Evolutionary conservation across 2,797 vertebrate genomes (phyloP).

Genomic region (Poeciliopsis presidionis): DNA sequence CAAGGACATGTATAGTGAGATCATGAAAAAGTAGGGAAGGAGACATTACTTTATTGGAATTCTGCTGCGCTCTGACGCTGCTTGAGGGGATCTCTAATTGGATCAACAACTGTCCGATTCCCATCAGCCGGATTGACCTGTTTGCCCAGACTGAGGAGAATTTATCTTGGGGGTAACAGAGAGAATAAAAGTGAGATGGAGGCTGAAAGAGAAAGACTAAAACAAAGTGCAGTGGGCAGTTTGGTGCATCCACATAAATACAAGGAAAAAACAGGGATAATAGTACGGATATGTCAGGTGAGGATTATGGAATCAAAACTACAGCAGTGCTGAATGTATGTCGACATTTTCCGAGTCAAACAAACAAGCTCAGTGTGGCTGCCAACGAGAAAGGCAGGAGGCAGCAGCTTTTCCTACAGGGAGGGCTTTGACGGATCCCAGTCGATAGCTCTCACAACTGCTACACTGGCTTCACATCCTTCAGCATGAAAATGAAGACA

Average conservation of each 20-base stretch:
- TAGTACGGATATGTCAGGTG: slow-evolving; percentile 23
- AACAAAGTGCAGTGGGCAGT: slow-evolving; percentile 9
- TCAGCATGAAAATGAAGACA: slow-evolving; percentile 73
- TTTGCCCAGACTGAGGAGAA: slow-evolving; percentile 57
- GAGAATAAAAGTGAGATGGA: slow-evolving; percentile 15
- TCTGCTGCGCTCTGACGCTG: slow-evolving; percentile 51
- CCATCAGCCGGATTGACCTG: slow-evolving; percentile 71
- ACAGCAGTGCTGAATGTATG: slow-evolving; percentile 4
- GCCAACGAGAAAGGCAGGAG: slow-evolving; percentile 38
- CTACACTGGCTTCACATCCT: slow-evolving; percentile 68
- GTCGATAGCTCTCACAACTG: slow-evolving; percentile 75
- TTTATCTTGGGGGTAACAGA: slow-evolving; percentile 59
- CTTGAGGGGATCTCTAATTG: slow-evolving; percentile 73
- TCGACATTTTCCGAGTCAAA: slow-evolving; percentile 48
- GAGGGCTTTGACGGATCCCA: slow-evolving; percentile 69
- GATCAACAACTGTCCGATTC: slow-evolving; percentile 78
- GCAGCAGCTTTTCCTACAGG: slow-evolving; percentile 55
- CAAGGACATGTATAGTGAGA: slow-evolving; percentile 47
- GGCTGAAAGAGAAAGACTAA: slow-evolving; percentile 16
- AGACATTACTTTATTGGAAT: slow-evolving; percentile 63
- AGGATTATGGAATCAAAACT: neutral
- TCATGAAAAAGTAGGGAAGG: slow-evolving; percentile 31
- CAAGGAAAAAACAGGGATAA: neutral
- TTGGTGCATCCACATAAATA: slow-evolving; percentile 27
- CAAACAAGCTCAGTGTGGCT: slow-evolving; percentile 44